Conservation (phyloP, 2,113 vertebrate species). For the Dromiciops gliroides region DNA sequence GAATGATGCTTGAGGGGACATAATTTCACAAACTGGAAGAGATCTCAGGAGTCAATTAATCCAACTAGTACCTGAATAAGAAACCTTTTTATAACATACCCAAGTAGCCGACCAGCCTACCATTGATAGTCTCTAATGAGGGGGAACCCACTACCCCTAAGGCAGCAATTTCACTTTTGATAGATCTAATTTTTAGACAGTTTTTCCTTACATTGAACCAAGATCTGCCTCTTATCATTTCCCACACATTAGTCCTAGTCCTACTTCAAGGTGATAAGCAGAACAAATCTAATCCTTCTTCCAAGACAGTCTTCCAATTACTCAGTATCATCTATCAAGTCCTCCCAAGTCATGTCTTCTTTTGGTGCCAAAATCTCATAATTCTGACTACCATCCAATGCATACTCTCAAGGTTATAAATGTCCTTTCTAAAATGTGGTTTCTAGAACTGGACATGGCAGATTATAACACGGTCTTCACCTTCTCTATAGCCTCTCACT, state of each 20-base stretch:
- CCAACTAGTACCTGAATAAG: background rate
- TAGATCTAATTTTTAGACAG: background rate
- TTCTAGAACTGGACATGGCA: background rate
- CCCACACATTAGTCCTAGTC: background rate
- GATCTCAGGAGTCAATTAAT: background rate
- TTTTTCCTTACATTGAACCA: background rate
- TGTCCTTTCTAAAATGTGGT: background rate
- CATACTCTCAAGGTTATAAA: background rate
- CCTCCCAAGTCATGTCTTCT: background rate
- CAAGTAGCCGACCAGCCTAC: background rate
- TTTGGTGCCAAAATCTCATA: background rate
- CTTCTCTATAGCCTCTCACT: background rate
- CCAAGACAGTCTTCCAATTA: background rate
- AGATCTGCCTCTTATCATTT: background rate
- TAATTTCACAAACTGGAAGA: background rate
- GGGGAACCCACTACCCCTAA: background rate
- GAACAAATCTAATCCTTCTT: background rate
- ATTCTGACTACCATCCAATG: background rate
- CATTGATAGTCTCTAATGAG: background rate
- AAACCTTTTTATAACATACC: background rate
- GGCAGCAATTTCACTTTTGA: background rate
- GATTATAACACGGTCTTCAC: background rate
- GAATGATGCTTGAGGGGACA: background rate
- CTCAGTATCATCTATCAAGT: background rate
- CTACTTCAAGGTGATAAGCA: background rate